Percentiles rank a stretch among this genome's conserved stretches.
phyloP scores from a whole-genome alignment of 2,797 vertebrate species.

The Peromyscus aztecus region DNA sequence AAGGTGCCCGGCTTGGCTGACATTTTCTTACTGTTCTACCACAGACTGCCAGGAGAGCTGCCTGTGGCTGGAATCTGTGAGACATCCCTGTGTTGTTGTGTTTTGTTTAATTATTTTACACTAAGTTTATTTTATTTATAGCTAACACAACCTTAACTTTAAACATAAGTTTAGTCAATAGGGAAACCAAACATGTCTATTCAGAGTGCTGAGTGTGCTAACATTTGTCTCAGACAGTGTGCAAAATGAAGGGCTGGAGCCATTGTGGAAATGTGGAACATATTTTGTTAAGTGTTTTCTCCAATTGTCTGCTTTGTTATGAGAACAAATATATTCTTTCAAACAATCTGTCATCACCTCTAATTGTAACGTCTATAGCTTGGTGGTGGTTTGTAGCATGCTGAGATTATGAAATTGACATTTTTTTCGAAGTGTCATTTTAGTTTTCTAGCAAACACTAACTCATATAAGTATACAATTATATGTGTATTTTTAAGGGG shows the following conservation, averaged over 20 bases:
- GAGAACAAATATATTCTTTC: conserved; percentile 45
- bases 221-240: conserved; percentile 13
- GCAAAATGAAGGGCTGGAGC: background rate
- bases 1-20: no score
- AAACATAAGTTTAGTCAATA: conserved; percentile 14
- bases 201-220: conserved; percentile 37
- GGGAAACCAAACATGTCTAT: background rate
- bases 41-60: fast-evolving
- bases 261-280: background rate
- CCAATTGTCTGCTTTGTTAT: conserved; percentile 38
- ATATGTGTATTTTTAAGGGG: background rate
- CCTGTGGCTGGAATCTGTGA: background rate
- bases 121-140: background rate
- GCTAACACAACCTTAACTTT: conserved; percentile 12
- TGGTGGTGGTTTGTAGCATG: background rate
- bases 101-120: conserved; percentile 42
- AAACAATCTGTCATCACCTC: conserved; percentile 69
- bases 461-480: background rate
- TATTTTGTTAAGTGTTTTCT: conserved; percentile 51
- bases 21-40: background rate
- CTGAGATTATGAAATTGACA: conserved; percentile 24
- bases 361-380: conserved; percentile 59
- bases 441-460: conserved; percentile 28
- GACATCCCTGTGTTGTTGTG: background rate
- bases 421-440: conserved; percentile 42